Conservation (phyloP, 2,888 invertebrate species). For the Harpalus rubripes region DNA sequence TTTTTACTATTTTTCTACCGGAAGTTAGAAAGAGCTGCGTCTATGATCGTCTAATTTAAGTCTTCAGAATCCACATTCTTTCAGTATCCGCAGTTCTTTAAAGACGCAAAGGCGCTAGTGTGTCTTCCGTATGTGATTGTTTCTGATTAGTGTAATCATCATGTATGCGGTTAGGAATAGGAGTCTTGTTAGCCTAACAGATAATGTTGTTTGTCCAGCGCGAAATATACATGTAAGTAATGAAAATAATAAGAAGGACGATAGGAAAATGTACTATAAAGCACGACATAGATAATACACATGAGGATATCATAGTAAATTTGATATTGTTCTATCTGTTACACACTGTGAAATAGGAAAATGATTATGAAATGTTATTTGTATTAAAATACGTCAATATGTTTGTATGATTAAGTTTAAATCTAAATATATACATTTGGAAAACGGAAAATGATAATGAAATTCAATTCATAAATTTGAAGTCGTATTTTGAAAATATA, state of each 20-base stretch:
- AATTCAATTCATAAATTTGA: too few relatives aligned
- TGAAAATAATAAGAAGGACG: slow-evolving; percentile 17
- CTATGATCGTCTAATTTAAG: slow-evolving; percentile 66
- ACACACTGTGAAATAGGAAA: neutral
- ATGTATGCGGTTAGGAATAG: slow-evolving; percentile 51
- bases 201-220: slow-evolving; percentile 69
- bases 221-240: slow-evolving; percentile 73
- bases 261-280: neutral
- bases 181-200: slow-evolving; percentile 32
- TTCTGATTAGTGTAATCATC: neutral
- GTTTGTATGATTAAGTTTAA: too few relatives aligned
- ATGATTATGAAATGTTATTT: neutral
- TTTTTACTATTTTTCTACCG: slow-evolving; percentile 55
- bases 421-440: too few relatives aligned
- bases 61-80: slow-evolving; percentile 58
- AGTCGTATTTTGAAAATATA: too few relatives aligned
- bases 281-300: slow-evolving; percentile 29
- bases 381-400: too few relatives aligned
- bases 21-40: slow-evolving; percentile 56
- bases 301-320: too few relatives aligned
- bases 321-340: too few relatives aligned
- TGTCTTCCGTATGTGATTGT: neutral
- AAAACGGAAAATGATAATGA: too few relatives aligned
- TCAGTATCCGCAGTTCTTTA: neutral
- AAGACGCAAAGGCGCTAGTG: neutral